Base-by-base conservation (phyloP, 1,140 invertebrate genomes). In the Drosophila sucinea region DNA sequence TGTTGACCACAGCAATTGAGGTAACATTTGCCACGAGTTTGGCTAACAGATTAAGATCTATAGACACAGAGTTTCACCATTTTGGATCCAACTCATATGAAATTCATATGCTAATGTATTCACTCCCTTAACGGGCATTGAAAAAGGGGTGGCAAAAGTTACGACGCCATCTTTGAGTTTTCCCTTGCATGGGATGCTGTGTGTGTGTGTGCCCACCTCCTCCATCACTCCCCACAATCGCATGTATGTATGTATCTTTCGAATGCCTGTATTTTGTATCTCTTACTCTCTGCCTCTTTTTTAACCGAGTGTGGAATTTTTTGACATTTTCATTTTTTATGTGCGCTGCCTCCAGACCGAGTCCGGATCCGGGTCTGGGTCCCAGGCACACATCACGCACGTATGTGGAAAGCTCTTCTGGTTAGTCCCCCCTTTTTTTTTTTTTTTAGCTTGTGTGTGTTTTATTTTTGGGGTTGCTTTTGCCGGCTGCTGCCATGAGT, bases 241-340 rank as follows among this genome's bases (percentile, higher is more conserved):
- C 30, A 4, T 41, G 40, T n/a, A 51, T 47, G 44, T 47, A 47
- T 51, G 44, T 51, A 51, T 51, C 44, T 51, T 47, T 23, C 17
- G 44, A 47, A 47, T 41, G 41, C 41, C n/a, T 44, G 3, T 17
- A 23, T 44, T 44, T 44, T 51, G 44, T 51, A 51, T 70, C 72
- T 66, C 60, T 27, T 35, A 35, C 33, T 56, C 61, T 71, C 41
- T 71, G 56, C 40, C 66, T 64, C n/a, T 69, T 77, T 78, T 78
- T 78, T 75, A 78, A 75, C 76, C 72, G 69, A 75, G 67, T 78
- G 76, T 63, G 75, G 75, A 60, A 67, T 73, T 72, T 71, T 70
- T 67, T 72, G 73, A 79, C 76, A 79, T 79, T 79, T 79, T 79
- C 68, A 76, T 79, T 79, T 79, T 79, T 79, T 79, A 76, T 79